Conservation (phyloP, 2,797 vertebrate genomes). For the Platalea minor region DNA sequence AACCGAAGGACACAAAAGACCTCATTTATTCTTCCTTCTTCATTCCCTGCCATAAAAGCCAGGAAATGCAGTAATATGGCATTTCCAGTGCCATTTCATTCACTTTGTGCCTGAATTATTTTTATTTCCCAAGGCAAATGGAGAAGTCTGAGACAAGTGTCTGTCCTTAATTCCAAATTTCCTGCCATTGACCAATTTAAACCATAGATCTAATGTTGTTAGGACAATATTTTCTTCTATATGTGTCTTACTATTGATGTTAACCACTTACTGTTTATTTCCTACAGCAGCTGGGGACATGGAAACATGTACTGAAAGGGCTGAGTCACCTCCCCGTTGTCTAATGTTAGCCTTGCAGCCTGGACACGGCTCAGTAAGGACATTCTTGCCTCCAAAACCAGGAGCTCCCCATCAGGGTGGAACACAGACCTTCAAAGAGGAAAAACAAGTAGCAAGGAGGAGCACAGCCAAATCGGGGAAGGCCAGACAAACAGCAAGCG, state of each 20-base stretch:
- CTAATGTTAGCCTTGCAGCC: not conserved
- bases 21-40: conserved; percentile 35
- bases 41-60: conserved; percentile 38
- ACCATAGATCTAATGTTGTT: conserved; percentile 12
- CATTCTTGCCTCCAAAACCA: not conserved
- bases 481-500: fast-evolving
- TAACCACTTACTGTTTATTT: conserved; percentile 25
- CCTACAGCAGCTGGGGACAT: not conserved
- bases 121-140: conserved; percentile 55
- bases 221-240: conserved; percentile 34
- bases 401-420: not conserved
- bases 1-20: conserved; percentile 50
- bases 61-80: conserved; percentile 48
- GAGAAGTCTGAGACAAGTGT: conserved; percentile 3
- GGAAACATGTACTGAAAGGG: not conserved
- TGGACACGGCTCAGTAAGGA: not conserved
- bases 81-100: conserved; percentile 50
- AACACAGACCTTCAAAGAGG: not conserved
- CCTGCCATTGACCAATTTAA: conserved; percentile 40
- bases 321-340: conserved; percentile 23
- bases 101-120: conserved; percentile 27
- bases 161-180: conserved; percentile 52
- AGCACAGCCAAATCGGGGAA: not conserved
- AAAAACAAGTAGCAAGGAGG: not conserved
- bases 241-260: not conserved